Evolutionary conservation across 64 coral and sea anemone species (phyloP).

Genomic region (Stichodactyla helianthus): DNA sequence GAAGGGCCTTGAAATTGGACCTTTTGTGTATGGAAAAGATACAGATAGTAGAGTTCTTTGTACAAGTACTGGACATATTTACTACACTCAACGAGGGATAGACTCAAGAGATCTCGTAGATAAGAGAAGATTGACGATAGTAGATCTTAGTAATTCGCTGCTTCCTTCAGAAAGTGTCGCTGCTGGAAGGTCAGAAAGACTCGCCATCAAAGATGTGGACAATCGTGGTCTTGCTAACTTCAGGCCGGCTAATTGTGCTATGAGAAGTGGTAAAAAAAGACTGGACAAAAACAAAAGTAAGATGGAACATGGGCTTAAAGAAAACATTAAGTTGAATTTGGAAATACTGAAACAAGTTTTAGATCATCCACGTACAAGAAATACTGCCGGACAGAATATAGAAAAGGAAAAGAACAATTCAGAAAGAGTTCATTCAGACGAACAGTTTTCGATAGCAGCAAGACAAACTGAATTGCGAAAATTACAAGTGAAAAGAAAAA

Average conservation of each 20-base stretch:
- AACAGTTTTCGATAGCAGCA: neutral
- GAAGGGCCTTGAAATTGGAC: slow-evolving; percentile 36
- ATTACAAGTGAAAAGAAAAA: slow-evolving; percentile 10
- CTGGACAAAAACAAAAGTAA: neutral
- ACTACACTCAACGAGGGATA: neutral
- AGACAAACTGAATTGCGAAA: neutral
- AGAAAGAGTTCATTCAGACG: neutral
- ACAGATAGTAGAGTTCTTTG: slow-evolving; percentile 18
- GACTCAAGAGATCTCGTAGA: neutral
- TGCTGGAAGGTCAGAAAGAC: neutral
- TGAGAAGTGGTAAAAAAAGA: neutral
- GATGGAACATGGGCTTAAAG: neutral
- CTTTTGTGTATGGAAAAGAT: neutral
- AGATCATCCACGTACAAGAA: neutral
- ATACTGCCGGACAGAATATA: neutral
- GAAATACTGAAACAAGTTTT: neutral
- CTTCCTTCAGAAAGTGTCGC: neutral
- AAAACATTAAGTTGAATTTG: neutral
- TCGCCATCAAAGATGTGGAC: neutral
- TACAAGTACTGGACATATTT: neutral
- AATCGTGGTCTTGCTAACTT: neutral
- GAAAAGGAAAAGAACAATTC: neutral
- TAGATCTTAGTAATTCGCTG: slow-evolving; percentile 1
- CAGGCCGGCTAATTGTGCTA: neutral
- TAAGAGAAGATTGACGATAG: neutral